Base-by-base conservation (phyloP, 2,113 vertebrate genomes). In the Pholis gunnellus region DNA sequence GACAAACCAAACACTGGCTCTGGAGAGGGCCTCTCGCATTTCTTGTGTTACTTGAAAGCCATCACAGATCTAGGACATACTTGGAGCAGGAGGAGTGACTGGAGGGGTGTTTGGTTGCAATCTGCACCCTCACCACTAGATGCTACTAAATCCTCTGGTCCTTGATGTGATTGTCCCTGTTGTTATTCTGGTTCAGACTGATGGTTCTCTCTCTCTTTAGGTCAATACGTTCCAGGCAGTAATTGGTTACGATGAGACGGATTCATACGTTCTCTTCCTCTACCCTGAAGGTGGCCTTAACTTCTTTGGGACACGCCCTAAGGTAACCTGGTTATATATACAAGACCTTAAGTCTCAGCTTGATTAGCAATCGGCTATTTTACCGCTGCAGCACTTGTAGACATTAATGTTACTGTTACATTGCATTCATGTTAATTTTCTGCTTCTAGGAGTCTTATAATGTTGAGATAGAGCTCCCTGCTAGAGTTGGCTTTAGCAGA, bases 211-310 rank as follows among this genome's bases (percentile, higher is more conserved):
- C 25, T 78, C 38, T 57, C 44, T 63, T 10, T 88, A 99, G 98
- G 84, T 96, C 78, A 99, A 99, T 87, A 99, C 97, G 5, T 99
- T 99, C 95, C 98, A 99, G 92, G 96, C 94, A 0, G 97, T 97
- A 18, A 65, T 99, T 71, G 97, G 95, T 29, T 99, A 96, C 3
- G 91, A 97, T 20, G 95, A 96, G 5, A 94, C 90, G 0, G 94
- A 99, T 77, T 94, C 96, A 9, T 99, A 97, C 1, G 92, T 93
- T 50, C 90, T 99, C 84, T 98, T 98, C 94, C 96, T 99, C 5
- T 99, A 99, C 85, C 98, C 98, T 0, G 65, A 91, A 0, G 95
- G 94, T 0, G 96, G 97, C 63, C 92, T 99, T 90, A 97, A 97
- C 93, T 99, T 99, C 94, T 95, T 97, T 72, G 97, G 97, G 20